Evolutionary conservation across 2,797 vertebrate genomes (phyloP).

Genomic region (Tamandua tetradactyla): DNA sequence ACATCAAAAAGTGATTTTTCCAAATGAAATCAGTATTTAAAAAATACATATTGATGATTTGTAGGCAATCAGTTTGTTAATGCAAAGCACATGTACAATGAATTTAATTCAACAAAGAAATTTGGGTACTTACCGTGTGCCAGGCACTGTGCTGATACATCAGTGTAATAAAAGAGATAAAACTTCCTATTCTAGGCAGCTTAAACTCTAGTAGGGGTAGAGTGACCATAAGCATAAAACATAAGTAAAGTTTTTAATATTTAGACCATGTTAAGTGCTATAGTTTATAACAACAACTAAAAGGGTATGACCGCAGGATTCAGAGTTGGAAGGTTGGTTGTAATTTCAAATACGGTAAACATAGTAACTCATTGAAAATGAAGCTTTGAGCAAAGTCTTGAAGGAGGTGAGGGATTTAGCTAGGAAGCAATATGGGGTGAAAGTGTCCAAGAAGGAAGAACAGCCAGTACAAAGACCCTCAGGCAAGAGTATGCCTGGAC

Average conservation of each 20-base stretch:
- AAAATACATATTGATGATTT: background rate
- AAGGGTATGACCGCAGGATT: background rate
- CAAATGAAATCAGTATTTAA: background rate
- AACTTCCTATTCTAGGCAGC: background rate
- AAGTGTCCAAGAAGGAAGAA: background rate
- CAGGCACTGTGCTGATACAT: background rate
- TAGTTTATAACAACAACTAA: background rate
- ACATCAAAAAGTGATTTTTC: background rate
- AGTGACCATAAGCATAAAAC: background rate
- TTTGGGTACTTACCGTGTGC: background rate
- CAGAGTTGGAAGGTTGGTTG: background rate
- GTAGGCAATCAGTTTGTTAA: slow-evolving; percentile 5
- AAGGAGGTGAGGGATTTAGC: background rate
- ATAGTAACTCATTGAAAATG: background rate
- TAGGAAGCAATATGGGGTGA: background rate
- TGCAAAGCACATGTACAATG: background rate
- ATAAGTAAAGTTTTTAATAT: background rate
- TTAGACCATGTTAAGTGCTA: background rate
- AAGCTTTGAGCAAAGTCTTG: background rate
- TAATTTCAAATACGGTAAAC: background rate
- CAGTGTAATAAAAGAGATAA: background rate
- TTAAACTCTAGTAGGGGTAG: slow-evolving; percentile 10
- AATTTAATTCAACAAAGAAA: background rate
- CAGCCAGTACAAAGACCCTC: background rate
- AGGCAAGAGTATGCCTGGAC: background rate